A percentile compares a stretch with the other conserved stretches of the same genome.
Conservation (phyloP, 2,888 invertebrate genomes). For the Drosophila tanythrix region DNA sequence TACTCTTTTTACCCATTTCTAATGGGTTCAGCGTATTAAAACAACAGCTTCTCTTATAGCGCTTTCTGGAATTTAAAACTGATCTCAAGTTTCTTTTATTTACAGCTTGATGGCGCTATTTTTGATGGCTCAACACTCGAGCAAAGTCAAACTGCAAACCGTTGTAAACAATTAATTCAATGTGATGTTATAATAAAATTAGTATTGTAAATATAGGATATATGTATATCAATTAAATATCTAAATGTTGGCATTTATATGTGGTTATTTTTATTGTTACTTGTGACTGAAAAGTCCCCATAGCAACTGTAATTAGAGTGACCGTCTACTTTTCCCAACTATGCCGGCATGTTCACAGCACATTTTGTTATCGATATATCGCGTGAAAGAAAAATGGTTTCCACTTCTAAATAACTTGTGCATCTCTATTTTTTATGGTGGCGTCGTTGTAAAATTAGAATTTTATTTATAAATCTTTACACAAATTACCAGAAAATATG, state of each 20-base stretch:
- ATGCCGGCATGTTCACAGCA: neutral
- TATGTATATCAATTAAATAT: neutral
- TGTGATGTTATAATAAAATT: slow-evolving; percentile 53
- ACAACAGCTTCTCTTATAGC: slow-evolving; percentile 34
- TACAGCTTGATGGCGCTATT: slow-evolving; percentile 76
- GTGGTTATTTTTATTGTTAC: neutral
- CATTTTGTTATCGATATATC: slow-evolving; percentile 11
- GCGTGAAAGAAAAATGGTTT: neutral
- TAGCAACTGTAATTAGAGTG: neutral
- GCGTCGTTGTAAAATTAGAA: slow-evolving; percentile 54
- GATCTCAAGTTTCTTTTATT: slow-evolving; percentile 40
- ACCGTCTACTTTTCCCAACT: neutral
- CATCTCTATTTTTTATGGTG: slow-evolving; percentile 53
- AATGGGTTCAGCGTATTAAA: neutral
- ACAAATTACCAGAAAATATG: slow-evolving; percentile 64
- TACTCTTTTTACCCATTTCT: neutral
- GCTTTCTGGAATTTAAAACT: slow-evolving; percentile 3
- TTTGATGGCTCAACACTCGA: slow-evolving; percentile 54
- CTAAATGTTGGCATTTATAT: neutral
- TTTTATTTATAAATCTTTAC: slow-evolving; percentile 19
- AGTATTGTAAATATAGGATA: neutral
- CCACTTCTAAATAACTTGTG: neutral
- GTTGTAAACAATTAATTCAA: slow-evolving; percentile 21
- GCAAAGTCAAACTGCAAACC: neutral
- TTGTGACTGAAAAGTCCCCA: neutral